phyloP scores from a whole-genome alignment of 2,113 vertebrate genomes.

The Sapayoa aenigma region DNA sequence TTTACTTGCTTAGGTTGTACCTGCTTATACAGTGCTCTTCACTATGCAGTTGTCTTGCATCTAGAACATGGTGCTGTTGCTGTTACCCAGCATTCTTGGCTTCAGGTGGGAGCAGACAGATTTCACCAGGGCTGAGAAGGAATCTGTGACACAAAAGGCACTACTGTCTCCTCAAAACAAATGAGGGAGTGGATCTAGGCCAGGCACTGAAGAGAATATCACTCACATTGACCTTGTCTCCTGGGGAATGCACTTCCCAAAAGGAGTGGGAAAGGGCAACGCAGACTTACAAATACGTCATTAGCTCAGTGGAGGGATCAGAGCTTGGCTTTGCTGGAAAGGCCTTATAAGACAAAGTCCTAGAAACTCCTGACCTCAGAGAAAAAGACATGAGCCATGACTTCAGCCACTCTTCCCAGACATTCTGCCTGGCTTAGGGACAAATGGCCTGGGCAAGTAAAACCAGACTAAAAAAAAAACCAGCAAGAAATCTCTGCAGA shows the following conservation, averaged over 20 bases:
- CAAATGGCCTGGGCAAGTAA: neutral
- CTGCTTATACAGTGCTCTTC: neutral
- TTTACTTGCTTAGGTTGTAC: neutral
- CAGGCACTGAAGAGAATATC: neutral
- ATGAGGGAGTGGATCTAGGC: neutral
- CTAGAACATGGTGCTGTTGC: neutral
- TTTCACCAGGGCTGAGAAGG: neutral
- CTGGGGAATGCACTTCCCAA: neutral
- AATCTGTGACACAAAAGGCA: neutral
- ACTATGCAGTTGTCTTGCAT: neutral
- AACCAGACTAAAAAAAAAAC: neutral
- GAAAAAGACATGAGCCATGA: neutral
- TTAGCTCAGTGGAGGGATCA: neutral
- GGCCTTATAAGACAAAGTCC: neutral
- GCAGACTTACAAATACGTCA: neutral
- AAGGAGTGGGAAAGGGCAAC: neutral
- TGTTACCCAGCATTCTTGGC: accelerated
- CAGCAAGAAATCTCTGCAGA: neutral
- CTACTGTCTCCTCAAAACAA: neutral
- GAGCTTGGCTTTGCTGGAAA: neutral
- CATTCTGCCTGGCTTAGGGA: neutral
- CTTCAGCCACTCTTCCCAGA: neutral
- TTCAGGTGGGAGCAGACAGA: neutral
- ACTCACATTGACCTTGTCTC: neutral
- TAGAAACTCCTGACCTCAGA: neutral